Evolutionary conservation across 2,888 invertebrate species (phyloP).

Genomic region (Epinotia ramella): DNA sequence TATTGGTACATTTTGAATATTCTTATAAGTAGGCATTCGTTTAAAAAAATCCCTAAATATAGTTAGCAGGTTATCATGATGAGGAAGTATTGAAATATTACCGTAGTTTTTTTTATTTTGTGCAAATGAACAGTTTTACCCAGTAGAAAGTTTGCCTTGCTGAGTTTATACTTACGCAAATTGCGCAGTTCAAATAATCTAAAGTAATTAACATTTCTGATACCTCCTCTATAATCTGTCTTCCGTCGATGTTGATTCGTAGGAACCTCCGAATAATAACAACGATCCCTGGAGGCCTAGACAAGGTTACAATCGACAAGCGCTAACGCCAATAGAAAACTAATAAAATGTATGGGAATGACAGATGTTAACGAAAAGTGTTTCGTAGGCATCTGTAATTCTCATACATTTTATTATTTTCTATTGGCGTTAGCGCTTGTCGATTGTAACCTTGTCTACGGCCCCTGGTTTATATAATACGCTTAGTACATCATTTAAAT

Average conservation of each 20-base stretch:
- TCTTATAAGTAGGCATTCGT: too few species aligned
- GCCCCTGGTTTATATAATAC: constrained; percentile 27
- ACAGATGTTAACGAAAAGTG: too few species aligned
- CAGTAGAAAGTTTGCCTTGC: not conserved
- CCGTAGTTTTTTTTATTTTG: not conserved
- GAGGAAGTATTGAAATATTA: not conserved
- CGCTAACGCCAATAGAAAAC: too few species aligned
- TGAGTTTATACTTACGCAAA: too few species aligned
- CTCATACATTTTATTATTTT: too few species aligned
- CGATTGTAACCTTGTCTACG: too few species aligned
- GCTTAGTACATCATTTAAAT: constrained; percentile 27
- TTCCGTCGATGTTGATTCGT: constrained; percentile 4
- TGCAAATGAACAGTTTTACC: not conserved
- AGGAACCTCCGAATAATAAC: not conserved
- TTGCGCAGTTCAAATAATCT: not conserved
- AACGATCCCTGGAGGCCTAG: too few species aligned
- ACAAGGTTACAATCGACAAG: too few species aligned
- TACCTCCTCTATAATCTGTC: not conserved
- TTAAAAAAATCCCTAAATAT: not conserved
- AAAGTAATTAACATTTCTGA: not conserved
- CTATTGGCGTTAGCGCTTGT: too few species aligned
- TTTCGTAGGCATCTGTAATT: too few species aligned
- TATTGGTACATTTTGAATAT: too few species aligned
- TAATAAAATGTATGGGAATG: too few species aligned
- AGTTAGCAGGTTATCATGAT: not conserved